These are phyloP conservation scores for Picus viridis DNA, from an alignment of 2,797 vertebrate genomes.

Conservation along the genomic window DNA sequence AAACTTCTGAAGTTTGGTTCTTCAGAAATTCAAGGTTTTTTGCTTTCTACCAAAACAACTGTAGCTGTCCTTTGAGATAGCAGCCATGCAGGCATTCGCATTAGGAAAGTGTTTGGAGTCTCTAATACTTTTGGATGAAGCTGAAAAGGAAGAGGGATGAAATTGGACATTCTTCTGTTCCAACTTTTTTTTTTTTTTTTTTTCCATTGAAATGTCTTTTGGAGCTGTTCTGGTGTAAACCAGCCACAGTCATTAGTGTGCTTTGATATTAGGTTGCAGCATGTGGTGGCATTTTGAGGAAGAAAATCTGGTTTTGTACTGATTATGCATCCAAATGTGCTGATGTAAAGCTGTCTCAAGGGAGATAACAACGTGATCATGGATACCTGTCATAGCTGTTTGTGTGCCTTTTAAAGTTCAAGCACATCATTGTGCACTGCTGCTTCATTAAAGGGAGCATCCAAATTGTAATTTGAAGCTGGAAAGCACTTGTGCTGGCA, in stretches of 20 bases:
- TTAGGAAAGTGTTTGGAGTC: not conserved
- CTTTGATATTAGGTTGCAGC: constrained; percentile 24
- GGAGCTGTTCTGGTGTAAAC: not conserved
- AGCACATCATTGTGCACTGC: not conserved
- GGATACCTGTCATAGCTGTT: constrained; percentile 45
- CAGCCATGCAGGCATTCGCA: not conserved
- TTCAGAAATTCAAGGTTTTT: not conserved
- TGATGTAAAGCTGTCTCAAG: constrained; percentile 12
- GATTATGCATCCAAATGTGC: not conserved
- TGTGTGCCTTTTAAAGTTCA: constrained; percentile 26
- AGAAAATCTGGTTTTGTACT: not conserved
- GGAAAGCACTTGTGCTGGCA: not conserved
- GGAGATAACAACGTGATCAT: not conserved
- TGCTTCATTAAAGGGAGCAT: not conserved
- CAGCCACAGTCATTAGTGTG: not conserved
- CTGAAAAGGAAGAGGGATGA: not conserved
- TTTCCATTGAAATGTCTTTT: not conserved
- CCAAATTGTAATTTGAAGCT: not conserved
- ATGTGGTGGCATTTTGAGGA: constrained; percentile 44
- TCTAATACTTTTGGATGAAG: not conserved
- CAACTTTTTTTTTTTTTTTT: not conserved
- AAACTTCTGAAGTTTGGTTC: not conserved
- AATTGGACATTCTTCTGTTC: not conserved
- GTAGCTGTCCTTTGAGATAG: not conserved
- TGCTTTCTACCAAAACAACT: not conserved